Conservation (phyloP, 2,113 vertebrate genomes). For the Elaphurus davidianus region DNA sequence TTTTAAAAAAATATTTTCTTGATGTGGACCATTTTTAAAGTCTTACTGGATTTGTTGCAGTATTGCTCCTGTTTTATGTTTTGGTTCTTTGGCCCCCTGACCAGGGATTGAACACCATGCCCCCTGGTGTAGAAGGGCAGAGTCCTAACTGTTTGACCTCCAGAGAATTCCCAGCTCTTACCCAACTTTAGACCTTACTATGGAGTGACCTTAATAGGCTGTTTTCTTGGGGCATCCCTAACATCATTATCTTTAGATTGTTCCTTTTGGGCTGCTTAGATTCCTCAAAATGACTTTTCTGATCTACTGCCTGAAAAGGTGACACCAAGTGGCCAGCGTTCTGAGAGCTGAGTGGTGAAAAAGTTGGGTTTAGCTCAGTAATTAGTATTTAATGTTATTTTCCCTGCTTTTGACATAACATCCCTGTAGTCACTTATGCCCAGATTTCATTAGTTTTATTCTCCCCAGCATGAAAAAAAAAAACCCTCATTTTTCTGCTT, state of each 20-base stretch:
- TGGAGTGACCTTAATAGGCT: not conserved
- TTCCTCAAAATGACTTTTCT: not conserved
- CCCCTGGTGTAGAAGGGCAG: not conserved
- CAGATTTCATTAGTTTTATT: not conserved
- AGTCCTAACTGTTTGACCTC: not conserved
- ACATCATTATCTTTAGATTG: not conserved
- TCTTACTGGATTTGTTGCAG: not conserved
- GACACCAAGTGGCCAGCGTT: not conserved
- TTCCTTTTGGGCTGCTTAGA: not conserved
- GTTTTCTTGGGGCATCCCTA: not conserved
- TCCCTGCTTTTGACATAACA: not conserved
- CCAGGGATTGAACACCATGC: not conserved
- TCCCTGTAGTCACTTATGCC: not conserved
- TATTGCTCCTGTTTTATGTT: not conserved
- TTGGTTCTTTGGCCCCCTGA: not conserved
- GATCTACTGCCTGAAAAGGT: not conserved
- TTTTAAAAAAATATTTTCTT: not conserved
- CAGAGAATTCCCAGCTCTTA: not conserved
- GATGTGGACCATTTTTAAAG: not conserved
- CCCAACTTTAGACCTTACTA: not conserved
- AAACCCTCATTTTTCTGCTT: not conserved
- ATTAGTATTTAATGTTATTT: not conserved
- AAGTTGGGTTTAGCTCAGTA: not conserved
- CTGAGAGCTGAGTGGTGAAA: not conserved
- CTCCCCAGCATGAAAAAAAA: not conserved